Evolutionary conservation across 2,797 vertebrate genomes (phyloP), one percentile per base, ranked within the genome.

Genomic region (Emys orbicularis): DNA sequence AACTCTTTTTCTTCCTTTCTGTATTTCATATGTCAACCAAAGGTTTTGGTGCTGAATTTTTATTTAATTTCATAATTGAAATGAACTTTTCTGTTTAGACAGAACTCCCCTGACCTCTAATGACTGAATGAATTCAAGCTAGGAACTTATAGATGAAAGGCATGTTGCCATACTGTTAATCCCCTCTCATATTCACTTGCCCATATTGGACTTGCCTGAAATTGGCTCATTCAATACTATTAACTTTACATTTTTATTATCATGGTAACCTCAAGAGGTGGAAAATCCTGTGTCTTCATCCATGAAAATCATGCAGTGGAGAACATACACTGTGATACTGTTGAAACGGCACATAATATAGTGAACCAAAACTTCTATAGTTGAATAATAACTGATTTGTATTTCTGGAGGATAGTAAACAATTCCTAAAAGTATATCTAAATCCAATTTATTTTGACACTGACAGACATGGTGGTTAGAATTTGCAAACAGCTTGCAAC

Each of bases 401-500:
- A 81, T 27, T 90, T 89, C 37, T 90, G 83, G 49, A 84, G 25
- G 6, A 5, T 47, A 90, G 31, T 84, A 91, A 92, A 86, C n/a
- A 77, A 54, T 68, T 25, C 27, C 9, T n/a, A 27, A 59, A 9
- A 23, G 2, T 79, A 49, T 65, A 34, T 3, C n/a, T 84, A 92
- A 88, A 25, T 4, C 27, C 0, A 81, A 5, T 87, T 87, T 87
- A 74, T 79, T 91, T 90, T 89, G 44, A 61, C 65, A 89, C 18
- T 44, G 44, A 72, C 54, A 23, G 12, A 37, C 54, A 81, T 13
- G 2, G 3, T 57, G 37, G 37, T 65, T 79, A 81, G 25, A 88
- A 86, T 79, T 88, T 90, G 79, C 49, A 80, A 44, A 53, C 56
- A 25, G 44, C 44, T 18, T 94, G 92, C 74, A 44, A 59, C 29